Evolutionary conservation across 2,113 vertebrate species (phyloP).

Genomic region (Aviceda subcristata): DNA sequence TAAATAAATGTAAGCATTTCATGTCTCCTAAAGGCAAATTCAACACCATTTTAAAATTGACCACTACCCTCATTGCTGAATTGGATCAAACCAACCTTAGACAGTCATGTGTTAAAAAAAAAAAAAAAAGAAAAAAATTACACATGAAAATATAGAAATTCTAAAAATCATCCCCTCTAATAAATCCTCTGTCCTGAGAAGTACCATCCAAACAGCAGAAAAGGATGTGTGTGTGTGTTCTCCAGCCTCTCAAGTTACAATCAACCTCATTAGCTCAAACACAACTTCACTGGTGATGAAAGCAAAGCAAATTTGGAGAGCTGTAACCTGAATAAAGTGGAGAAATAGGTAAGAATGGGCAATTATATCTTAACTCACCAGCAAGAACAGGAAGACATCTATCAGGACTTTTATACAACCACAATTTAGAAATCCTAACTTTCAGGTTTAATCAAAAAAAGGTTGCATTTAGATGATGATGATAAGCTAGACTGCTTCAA

Average conservation of each 20-base stretch:
- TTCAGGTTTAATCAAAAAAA: neutral
- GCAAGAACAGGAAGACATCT: neutral
- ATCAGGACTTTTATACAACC: neutral
- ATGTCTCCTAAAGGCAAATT: neutral
- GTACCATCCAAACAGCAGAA: neutral
- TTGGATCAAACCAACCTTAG: neutral
- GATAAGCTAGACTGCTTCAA: neutral
- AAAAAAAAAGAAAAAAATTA: neutral
- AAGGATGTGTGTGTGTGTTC: fast-evolving
- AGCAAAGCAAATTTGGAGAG: neutral
- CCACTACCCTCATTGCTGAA: neutral
- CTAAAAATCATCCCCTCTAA: neutral
- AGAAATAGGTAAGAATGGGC: neutral
- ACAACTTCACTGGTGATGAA: neutral
- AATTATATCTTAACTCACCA: neutral
- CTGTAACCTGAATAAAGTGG: neutral
- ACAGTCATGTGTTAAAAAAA: neutral
- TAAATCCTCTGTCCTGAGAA: neutral
- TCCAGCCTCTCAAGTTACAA: neutral
- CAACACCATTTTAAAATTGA: neutral
- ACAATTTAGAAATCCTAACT: neutral
- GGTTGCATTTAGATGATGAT: neutral
- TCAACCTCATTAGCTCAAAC: neutral
- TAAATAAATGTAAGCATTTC: neutral
- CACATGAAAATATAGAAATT: neutral